Evolutionary conservation across 2,888 invertebrate genomes (phyloP), one percentile per base, ranked within the genome.

Genomic region (Hylaea fasciaria): DNA sequence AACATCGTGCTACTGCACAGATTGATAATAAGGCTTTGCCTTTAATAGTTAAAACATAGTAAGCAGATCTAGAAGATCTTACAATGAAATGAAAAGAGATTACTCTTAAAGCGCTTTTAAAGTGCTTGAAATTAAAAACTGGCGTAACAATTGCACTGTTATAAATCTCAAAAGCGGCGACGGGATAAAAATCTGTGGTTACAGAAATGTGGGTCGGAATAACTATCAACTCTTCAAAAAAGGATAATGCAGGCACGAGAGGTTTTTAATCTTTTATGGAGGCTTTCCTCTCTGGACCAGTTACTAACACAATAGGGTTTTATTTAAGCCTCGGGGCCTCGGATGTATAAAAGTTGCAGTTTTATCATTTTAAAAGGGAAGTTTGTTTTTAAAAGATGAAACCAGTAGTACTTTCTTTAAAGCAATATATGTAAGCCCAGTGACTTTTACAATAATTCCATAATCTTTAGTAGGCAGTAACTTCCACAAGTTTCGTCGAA

Each of bases 301-400:
- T 84, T 77, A 72, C 64, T 59, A 77, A 78, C 77, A 85, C 83
- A 85, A 85, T 82, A 46, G 51, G 35, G 37, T 43, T 52, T 10
- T 12, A 29, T 52, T 10, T 12, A 29, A 40, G 16, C 29, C 28
- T 40, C 46, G 12, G 28, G 32, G 69, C 64, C 47, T 49, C 48
- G 40, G 13, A 43, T 14, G 48, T 35, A 37, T n/a, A 45, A 59
- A 63, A 16, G 32, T 28, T 41, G 12, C 14, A 11, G 49, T 32
- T 59, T 49, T n/a, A n/a, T n/a, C 54, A 35, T 50, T 9, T 57
- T n/a, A 57, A 50, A 54, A 37, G 2, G 22, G 22, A 5, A 5
- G 3, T 22, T 22, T 22, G 22, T 22, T 22, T 22, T 22, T 22
- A 22, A 22, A 22, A 22, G 22, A 22, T 22, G 22, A 2, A 22